These are phyloP conservation scores for Eupeodes luniger DNA, from an alignment of 2,888 invertebrate species.

Conservation along the genomic window DNA sequence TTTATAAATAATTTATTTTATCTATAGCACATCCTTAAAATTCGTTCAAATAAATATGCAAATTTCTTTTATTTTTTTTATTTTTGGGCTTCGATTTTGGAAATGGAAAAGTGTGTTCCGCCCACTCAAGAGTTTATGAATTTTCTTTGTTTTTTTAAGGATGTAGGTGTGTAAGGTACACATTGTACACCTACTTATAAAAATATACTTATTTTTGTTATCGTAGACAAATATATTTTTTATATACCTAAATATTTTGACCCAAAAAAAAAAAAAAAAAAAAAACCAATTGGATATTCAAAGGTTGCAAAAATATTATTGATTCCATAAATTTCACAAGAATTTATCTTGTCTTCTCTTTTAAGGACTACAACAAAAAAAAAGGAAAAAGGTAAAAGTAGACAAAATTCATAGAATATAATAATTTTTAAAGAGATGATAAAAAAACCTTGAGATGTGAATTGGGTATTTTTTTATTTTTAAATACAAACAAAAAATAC, in stretches of 20 bases:
- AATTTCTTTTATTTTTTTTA: slow-evolving; percentile 2
- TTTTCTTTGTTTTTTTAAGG: slow-evolving; percentile 1
- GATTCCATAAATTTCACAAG: slow-evolving; percentile 58
- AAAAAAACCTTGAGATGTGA: slow-evolving; percentile 1
- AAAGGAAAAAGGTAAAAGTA: background rate
- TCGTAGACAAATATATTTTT: slow-evolving; percentile 39
- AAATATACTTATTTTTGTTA: background rate
- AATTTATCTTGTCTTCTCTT: slow-evolving; percentile 5
- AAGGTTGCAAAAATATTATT: slow-evolving; percentile 58
- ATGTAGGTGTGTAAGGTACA: background rate
- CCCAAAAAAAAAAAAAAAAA: slow-evolving; percentile 4
- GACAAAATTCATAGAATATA: background rate
- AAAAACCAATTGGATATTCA: slow-evolving; percentile 52
- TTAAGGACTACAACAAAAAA: background rate
- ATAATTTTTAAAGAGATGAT: background rate
- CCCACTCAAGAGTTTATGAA: slow-evolving; percentile 11
- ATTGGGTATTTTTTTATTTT: too few relatives aligned
- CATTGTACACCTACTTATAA: background rate
- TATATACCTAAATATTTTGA: slow-evolving; percentile 8
- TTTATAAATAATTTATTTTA: background rate
- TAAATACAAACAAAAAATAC: too few relatives aligned
- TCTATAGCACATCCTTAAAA: background rate
- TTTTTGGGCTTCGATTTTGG: background rate
- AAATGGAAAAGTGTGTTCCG: background rate
- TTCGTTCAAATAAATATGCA: slow-evolving; percentile 19